Conservation (phyloP, 2,797 vertebrate genomes). For the Argentina silus region DNA sequence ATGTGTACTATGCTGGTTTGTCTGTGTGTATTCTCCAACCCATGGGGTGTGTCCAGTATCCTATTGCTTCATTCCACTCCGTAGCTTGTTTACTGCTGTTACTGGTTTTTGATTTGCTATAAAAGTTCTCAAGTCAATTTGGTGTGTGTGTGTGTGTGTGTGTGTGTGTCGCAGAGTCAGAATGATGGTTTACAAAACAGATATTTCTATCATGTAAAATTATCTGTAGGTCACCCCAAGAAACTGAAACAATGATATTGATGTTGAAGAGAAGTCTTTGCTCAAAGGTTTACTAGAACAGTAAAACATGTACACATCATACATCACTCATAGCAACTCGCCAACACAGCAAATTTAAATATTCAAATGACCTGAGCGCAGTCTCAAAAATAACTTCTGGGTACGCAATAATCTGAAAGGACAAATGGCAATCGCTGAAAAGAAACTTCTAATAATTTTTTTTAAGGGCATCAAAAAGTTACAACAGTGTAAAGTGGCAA, state of each 20-base stretch:
- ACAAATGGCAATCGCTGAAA: too few relatives aligned
- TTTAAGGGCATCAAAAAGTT: too few relatives aligned
- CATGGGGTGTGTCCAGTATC: not conserved
- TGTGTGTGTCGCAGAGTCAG: not conserved
- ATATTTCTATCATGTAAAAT: too few relatives aligned
- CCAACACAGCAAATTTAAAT: not conserved
- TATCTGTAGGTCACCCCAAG: too few relatives aligned
- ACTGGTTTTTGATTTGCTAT: slow-evolving; percentile 34
- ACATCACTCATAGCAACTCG: not conserved
- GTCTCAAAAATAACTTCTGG: not conserved
- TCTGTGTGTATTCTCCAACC: not conserved
- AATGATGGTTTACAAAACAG: not conserved
- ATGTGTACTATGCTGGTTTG: not conserved
- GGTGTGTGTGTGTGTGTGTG: not conserved
- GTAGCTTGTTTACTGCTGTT: slow-evolving; percentile 18
- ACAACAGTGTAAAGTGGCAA: too few relatives aligned
- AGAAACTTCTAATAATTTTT: too few relatives aligned
- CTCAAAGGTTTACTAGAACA: not conserved
- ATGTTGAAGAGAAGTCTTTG: not conserved
- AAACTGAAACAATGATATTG: too few relatives aligned
- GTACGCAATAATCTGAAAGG: too few relatives aligned
- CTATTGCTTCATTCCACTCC: slow-evolving; percentile 22
- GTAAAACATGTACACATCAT: not conserved
- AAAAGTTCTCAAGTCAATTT: slow-evolving; percentile 24
- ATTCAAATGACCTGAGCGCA: not conserved